These are phyloP conservation scores for Antechinus flavipes DNA, from an alignment of 2,113 vertebrate genomes.

Conservation along the genomic window DNA sequence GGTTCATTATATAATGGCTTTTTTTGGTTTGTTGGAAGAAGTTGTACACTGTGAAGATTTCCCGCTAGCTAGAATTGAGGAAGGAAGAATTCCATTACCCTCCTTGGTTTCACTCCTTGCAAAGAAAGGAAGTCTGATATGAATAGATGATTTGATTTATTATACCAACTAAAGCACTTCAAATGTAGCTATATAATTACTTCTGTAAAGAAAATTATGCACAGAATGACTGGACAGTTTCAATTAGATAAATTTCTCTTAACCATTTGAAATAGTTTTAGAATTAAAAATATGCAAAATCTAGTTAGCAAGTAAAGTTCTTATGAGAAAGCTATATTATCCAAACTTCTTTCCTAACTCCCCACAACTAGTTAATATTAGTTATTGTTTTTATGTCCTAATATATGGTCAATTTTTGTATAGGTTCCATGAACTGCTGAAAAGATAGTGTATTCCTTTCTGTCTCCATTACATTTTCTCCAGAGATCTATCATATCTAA, in stretches of 20 bases:
- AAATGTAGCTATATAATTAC: background rate
- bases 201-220: background rate
- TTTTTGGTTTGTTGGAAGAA: background rate
- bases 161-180: background rate
- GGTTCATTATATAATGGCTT: background rate
- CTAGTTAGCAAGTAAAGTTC: background rate
- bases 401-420: too few species aligned
- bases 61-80: background rate
- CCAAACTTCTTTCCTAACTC: background rate
- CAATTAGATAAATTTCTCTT: background rate
- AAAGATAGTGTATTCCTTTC: too few species aligned
- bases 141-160: background rate
- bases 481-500: too few species aligned
- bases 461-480: too few species aligned
- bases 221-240: background rate
- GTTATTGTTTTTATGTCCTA: too few species aligned
- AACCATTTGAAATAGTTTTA: background rate
- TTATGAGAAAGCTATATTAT: background rate
- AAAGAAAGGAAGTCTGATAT: background rate
- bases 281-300: background rate
- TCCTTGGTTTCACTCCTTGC: background rate
- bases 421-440: too few species aligned
- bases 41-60: slow-evolving; percentile 29
- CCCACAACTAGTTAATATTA: background rate
- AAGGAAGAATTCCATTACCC: background rate